Percentiles rank a stretch among this genome's conserved stretches.
Evolutionary conservation across 2,797 vertebrate genomes (phyloP).

Genomic region (Novumbra hubbsi): DNA sequence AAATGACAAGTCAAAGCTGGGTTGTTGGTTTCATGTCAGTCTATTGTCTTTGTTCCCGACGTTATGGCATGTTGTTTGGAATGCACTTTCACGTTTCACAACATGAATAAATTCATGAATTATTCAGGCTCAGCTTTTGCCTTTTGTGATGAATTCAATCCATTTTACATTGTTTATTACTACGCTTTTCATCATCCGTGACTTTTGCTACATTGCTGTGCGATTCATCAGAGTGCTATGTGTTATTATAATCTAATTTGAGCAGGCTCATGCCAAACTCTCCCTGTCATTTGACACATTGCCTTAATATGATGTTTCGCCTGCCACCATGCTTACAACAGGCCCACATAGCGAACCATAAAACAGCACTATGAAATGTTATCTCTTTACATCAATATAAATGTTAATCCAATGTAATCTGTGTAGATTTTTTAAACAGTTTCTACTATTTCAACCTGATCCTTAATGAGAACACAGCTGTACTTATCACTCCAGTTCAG

Average conservation of each 20-base stretch:
- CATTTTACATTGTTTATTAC: conserved; percentile 77
- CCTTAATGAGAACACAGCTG: conserved; percentile 53
- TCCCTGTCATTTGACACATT: conserved; percentile 77
- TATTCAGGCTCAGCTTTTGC: conserved; percentile 60
- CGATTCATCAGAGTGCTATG: conserved; percentile 70
- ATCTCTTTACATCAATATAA: conserved; percentile 77
- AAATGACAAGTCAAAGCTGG: conserved; percentile 73
- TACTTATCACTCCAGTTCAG: conserved; percentile 63
- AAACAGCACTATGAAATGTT: conserved; percentile 74
- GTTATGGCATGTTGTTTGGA: conserved; percentile 41
- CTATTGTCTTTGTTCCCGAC: conserved; percentile 71
- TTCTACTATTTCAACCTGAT: conserved; percentile 53
- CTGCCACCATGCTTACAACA: conserved; percentile 73
- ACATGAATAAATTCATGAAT: conserved; percentile 69
- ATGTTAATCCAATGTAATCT: conserved; percentile 62
- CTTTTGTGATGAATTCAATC: conserved; percentile 72
- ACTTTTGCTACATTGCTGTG: conserved; percentile 59
- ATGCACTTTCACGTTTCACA: conserved; percentile 66
- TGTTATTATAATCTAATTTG: conserved; percentile 80
- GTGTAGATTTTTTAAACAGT: conserved; percentile 43
- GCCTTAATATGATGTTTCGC: conserved; percentile 74
- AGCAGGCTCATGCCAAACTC: conserved; percentile 72
- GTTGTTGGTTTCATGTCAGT: conserved; percentile 65
- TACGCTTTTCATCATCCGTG: conserved; percentile 75
- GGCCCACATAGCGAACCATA: conserved; percentile 64